Percentiles rank a stretch among this genome's conserved stretches.
phyloP scores from a whole-genome alignment of 2,113 vertebrate species.

The Hippocampus mohnikei region DNA sequence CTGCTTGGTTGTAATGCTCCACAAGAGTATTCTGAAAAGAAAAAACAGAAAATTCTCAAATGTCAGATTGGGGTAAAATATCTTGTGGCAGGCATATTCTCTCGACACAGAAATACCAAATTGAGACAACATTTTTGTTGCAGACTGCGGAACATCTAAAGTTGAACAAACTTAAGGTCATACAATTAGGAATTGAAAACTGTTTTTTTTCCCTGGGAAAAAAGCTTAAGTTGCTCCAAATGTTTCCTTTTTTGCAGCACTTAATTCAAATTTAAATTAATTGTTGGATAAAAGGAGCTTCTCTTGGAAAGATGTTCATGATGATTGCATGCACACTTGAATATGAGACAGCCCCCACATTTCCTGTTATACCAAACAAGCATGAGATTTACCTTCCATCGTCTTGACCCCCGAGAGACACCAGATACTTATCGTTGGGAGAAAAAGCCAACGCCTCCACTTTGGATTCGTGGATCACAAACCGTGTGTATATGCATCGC shows the following conservation, averaged over 20 bases:
- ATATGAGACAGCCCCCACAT: neutral
- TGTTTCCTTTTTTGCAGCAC: no score
- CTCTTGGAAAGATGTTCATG: no score
- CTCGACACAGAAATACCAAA: no score
- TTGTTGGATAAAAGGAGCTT: neutral
- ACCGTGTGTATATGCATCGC: conserved; percentile 68
- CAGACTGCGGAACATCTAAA: no score
- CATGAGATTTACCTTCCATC: conserved; percentile 78
- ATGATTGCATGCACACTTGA: neutral
- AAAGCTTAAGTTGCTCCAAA: neutral
- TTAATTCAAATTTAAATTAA: no score
- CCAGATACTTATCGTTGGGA: conserved; percentile 80
- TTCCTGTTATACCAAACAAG: neutral
- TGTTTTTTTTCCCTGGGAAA: no score
- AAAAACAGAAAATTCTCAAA: conserved; percentile 11
- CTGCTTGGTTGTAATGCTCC: conserved; percentile 77
- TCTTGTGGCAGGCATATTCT: neutral
- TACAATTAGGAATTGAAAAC: no score
- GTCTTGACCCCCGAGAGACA: conserved; percentile 86
- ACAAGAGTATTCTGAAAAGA: conserved; percentile 79
- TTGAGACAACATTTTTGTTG: no score
- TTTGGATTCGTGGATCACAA: conserved; percentile 82
- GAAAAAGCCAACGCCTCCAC: conserved; percentile 85
- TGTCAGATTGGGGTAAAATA: neutral
- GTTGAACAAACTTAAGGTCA: no score